Evolutionary conservation across 1,140 invertebrate species (phyloP), one percentile per base, ranked within the genome.

Genomic region (Sycobia sp.): DNA sequence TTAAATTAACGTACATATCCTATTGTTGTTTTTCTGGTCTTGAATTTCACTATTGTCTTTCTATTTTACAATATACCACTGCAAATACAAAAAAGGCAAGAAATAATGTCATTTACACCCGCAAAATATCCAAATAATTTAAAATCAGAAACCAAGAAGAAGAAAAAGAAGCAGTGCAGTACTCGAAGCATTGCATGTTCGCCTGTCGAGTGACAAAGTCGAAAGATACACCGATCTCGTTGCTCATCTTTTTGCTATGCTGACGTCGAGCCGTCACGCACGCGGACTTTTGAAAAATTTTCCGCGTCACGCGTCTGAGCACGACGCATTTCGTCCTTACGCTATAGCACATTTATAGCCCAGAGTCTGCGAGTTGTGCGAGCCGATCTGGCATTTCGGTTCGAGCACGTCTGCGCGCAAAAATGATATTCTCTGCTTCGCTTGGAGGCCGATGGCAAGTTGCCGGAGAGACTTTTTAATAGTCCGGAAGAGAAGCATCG

Each of bases 201-300:
- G 23, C 11, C 18, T 39, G 0, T 25, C 20, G 36, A 54, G 3
- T 18, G n/a, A 23, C 4, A 0, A 13, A 18, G 0, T 16, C 34
- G 23, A 60, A 50, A 16, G 36, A 27, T 51, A 18, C 25, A n/a
- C n/a, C n/a, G 25, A 3, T 60, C n/a, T 41, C 18, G 22, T 41
- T 50, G n/a, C n/a, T n/a, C 41, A 14, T 39, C 36, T 39, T n/a
- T 29, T 41, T 9, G 5, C 23, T 22, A 25, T 1, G 27, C 10
- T 10, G 25, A 2, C 16, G 34, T 16, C n/a, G n/a, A n/a, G n/a
- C n/a, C n/a, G n/a, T n/a, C n/a, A 3, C 16, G 14, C n/a, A 9
- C 14, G 36, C 16, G 20, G 18, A 20, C 39, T 18, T 55, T 29
- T 56, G 29, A 20, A 39, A 49, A 39, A 29, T 56, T 62, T 62